These are phyloP conservation scores for Pangasius djambal DNA, from an alignment of 2,797 vertebrate species.

Conservation along the genomic window DNA sequence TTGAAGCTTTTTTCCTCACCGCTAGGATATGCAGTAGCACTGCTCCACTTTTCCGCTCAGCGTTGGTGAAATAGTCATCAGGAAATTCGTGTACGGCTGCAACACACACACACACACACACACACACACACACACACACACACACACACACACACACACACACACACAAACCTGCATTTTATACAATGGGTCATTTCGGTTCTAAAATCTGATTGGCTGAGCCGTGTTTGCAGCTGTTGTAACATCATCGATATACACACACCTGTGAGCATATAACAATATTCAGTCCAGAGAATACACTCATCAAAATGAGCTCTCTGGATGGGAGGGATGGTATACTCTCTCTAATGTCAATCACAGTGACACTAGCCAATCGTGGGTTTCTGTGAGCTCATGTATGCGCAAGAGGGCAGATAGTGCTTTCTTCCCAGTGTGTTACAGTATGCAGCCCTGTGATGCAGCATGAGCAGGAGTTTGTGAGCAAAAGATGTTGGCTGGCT, in stretches of 20 bases:
- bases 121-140: conserved; percentile 46
- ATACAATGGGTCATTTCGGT: background rate
- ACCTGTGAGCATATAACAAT: background rate
- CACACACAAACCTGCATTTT: conserved; percentile 19
- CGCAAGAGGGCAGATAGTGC: background rate
- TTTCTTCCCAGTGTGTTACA: background rate
- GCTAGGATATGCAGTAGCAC: conserved; percentile 88
- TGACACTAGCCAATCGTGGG: background rate
- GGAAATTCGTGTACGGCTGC: conserved; percentile 95
- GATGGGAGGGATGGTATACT: background rate
- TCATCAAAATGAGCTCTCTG: background rate
- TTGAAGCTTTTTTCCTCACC: conserved; percentile 74
- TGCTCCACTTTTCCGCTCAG: conserved; percentile 84
- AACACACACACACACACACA: conserved; percentile 58
- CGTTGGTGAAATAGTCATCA: conserved; percentile 86
- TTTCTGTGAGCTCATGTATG: background rate
- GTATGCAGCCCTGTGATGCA: background rate
- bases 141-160: conserved; percentile 52
- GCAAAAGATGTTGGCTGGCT: background rate
- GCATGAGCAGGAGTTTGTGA: background rate
- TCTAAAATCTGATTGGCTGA: background rate
- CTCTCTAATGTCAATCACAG: background rate
- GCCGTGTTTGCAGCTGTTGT: background rate
- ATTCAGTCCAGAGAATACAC: background rate
- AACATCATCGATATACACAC: background rate